These are phyloP conservation scores for Neodiprion virginianus DNA, from an alignment of 1,140 invertebrate genomes.

Conservation along the genomic window DNA sequence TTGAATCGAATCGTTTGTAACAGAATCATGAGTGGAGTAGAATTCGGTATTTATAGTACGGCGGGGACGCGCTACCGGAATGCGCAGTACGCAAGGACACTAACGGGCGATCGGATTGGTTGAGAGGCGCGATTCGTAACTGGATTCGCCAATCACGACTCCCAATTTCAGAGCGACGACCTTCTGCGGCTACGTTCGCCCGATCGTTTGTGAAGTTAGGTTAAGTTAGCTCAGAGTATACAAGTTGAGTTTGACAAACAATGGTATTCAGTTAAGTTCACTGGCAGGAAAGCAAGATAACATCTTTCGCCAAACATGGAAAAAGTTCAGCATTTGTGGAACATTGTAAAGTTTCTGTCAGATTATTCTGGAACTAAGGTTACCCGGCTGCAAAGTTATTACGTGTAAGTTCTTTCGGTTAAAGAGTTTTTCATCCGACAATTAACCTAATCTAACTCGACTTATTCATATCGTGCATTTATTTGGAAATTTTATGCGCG, in stretches of 20 bases:
- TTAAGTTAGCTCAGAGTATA: too few species aligned
- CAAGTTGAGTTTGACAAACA: too few species aligned
- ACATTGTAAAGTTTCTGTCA: conserved; percentile 39
- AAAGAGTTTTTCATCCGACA: conserved; percentile 17
- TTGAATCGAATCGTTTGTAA: too few species aligned
- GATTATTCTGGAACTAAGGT: conserved; percentile 27
- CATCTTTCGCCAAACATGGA: conserved; percentile 29
- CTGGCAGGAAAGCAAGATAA: too few species aligned
- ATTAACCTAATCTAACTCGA: neutral
- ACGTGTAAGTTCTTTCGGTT: conserved; percentile 39
- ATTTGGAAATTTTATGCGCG: neutral
- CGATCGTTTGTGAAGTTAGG: neutral
- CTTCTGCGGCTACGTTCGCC: neutral
- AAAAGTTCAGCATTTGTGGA: conserved; percentile 42
- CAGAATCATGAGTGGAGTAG: too few species aligned
- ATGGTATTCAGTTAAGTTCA: too few species aligned
- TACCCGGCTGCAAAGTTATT: conserved; percentile 35
- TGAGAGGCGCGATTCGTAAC: too few species aligned
- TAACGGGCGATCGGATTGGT: too few species aligned
- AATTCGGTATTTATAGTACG: too few species aligned
- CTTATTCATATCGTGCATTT: neutral
- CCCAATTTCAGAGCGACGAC: neutral
- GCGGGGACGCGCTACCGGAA: too few species aligned
- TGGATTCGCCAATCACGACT: neutral
- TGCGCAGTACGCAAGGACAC: too few species aligned